Conservation (phyloP, 30 jellyfish, hydroid and myxozoan genomes). For the Pelagia noctiluca region DNA sequence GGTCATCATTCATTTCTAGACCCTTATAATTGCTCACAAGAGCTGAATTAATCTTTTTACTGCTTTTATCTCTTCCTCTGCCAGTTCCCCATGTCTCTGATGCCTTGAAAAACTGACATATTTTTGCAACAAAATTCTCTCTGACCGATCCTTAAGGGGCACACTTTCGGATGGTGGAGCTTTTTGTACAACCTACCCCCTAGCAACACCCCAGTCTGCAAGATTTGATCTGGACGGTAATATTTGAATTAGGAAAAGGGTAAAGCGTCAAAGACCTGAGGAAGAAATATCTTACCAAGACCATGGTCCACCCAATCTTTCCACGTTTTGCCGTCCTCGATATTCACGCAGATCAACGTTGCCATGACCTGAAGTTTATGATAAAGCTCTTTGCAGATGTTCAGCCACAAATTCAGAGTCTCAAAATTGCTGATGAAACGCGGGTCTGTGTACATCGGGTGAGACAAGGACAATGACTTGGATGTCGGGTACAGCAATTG, state of each 20-base stretch:
- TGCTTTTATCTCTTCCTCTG: too few species aligned
- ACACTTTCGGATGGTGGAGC: too few species aligned
- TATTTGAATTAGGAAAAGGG: neutral
- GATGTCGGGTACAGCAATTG: conserved; percentile 75
- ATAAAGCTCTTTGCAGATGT: conserved; percentile 74
- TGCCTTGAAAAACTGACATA: too few species aligned
- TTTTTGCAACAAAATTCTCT: too few species aligned
- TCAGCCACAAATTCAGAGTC: conserved; percentile 80
- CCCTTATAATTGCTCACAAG: too few species aligned
- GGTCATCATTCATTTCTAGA: too few species aligned
- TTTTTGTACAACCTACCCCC: too few species aligned
- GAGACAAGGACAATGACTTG: conserved; percentile 53
- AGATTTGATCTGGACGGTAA: neutral
- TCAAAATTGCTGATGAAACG: conserved; percentile 70
- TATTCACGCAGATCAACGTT: conserved; percentile 66
- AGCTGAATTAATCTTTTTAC: too few species aligned
- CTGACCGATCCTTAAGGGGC: too few species aligned
- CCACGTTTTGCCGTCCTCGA: conserved; percentile 68
- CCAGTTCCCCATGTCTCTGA: too few species aligned
- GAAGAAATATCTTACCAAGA: conserved; percentile 49
- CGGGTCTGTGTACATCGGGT: conserved; percentile 54
- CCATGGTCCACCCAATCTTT: conserved; percentile 91
- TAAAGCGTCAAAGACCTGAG: neutral
- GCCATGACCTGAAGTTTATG: conserved; percentile 84
- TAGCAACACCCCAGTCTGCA: too few species aligned